A percentile compares a stretch with the other conserved stretches of the same genome.
These are phyloP conservation scores for Plectrocnemia conspersa DNA, from an alignment of 1,140 invertebrate species.

Conservation along the genomic window DNA sequence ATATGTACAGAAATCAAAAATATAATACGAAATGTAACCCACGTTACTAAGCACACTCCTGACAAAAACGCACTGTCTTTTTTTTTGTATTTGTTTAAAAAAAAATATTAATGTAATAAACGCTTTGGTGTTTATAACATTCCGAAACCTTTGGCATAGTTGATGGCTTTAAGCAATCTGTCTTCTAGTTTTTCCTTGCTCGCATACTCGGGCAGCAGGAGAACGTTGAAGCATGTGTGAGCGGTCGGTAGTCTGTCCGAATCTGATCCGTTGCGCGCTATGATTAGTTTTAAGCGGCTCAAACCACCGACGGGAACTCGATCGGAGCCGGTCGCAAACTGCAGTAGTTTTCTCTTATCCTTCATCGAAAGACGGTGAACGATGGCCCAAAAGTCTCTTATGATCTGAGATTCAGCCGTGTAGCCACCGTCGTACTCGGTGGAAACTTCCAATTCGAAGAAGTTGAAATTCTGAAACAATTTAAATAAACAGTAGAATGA, in stretches of 20 bases:
- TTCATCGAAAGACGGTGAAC: slow-evolving; percentile 81
- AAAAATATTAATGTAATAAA: slow-evolving; percentile 6
- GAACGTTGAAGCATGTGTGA: slow-evolving; percentile 95
- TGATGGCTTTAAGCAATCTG: slow-evolving; percentile 86
- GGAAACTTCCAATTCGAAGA: slow-evolving; percentile 81
- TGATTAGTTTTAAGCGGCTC: slow-evolving; percentile 79
- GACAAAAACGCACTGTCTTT: too few species aligned
- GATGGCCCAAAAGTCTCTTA: slow-evolving; percentile 90
- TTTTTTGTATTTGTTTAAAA: slow-evolving; percentile 35
- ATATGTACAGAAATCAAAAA: too few species aligned
- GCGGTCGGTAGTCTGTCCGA: slow-evolving; percentile 75
- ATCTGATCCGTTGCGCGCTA: slow-evolving; percentile 73
- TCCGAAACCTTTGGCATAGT: slow-evolving; percentile 81
- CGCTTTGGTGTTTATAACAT: slow-evolving; percentile 60
- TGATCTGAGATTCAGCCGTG: slow-evolving; percentile 72
- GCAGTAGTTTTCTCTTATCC: slow-evolving; percentile 84
- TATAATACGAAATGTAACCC: too few species aligned
- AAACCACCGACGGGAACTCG: slow-evolving; percentile 91
- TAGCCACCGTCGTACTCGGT: slow-evolving; percentile 94
- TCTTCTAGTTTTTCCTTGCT: slow-evolving; percentile 79
- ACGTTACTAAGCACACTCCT: too few species aligned
- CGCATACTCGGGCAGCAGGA: slow-evolving; percentile 86
- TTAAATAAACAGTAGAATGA: too few species aligned
- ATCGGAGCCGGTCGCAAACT: slow-evolving; percentile 93
- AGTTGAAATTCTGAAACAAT: slow-evolving; percentile 69